A percentile compares a stretch with the other conserved stretches of the same genome.
Evolutionary conservation across 2,113 vertebrate genomes (phyloP).

Genomic region (Sorex araneus): DNA sequence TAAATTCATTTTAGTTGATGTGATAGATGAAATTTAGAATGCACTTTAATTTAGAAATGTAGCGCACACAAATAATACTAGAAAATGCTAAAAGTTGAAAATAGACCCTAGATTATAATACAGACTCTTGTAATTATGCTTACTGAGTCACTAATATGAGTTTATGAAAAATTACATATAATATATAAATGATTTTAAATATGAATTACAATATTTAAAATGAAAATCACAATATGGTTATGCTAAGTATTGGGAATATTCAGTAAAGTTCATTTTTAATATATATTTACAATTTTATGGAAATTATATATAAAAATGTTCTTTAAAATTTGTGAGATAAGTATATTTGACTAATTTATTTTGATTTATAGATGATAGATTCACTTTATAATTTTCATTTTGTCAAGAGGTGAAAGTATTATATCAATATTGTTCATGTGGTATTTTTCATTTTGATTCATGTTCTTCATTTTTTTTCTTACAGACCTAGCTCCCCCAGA

Average conservation of each 20-base stretch:
- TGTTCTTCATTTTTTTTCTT: neutral
- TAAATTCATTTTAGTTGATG: too few species aligned
- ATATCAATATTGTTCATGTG: neutral
- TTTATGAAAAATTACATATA: neutral
- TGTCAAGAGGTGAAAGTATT: neutral
- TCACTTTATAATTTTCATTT: neutral
- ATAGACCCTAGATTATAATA: neutral
- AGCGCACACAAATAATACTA: too few species aligned
- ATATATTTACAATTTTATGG: neutral
- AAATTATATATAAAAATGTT: too few species aligned
- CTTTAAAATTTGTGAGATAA: neutral
- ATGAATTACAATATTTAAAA: neutral
- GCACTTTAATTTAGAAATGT: neutral
- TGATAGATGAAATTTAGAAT: constrained; percentile 13
- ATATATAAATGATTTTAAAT: neutral
- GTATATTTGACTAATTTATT: neutral
- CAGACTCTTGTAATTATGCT: neutral
- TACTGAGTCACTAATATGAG: neutral
- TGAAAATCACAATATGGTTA: neutral
- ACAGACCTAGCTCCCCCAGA: rapidly evolving
- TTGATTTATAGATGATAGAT: neutral
- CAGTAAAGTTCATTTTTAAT: neutral
- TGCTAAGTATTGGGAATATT: neutral
- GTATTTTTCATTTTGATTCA: constrained; percentile 8
- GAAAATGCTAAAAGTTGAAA: neutral